Base-by-base conservation (phyloP, 2,797 vertebrate genomes). In the Hyperoplus immaculatus region DNA sequence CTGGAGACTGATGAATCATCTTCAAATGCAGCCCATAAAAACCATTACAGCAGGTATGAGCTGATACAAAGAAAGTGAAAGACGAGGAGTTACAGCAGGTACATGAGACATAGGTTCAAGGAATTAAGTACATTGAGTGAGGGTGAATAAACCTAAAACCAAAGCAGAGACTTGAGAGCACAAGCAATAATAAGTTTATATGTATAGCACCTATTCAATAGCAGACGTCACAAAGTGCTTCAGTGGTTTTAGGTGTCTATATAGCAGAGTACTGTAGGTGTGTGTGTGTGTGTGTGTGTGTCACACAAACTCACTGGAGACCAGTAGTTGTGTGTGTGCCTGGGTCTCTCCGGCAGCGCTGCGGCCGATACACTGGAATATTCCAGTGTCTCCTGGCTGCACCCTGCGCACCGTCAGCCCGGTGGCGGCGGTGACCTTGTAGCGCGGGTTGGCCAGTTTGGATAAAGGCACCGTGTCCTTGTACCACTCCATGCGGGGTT, bases 311-410 rank as follows among this genome's bases (percentile, higher is more conserved):
- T 97, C 91, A 99, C 98, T 97, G 41, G 96, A 97, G 61, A 98
- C 96, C 0, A 97, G 95, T 51, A 99, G 96, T 68, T 97, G 97
- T 68, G 97, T 94, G 86, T 96, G 88, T 0, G 95, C 95, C 66
- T 97, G 96, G 36, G 91, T 91, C 89, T 99, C 97, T 72, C 98
- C 98, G 0, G 95, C 97, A 0, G 89, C 89, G 29, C 95, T 99
- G 68, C 94, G 95, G 53, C 97, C 97, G 2, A 99, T 95, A 70
- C 98, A 99, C 93, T 99, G 97, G 91, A 97, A 99, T 89, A 98
- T 96, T 43, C 98, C 98, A 0, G 96, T 95, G 0, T 99, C 98
- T 21, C 94, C 95, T 0, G 96, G 96, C 58, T 91, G 94, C 74
- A 97, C 94, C 51, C 92, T 83, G 12, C 94, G 95, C 77, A 99